Evolutionary conservation across 1,140 invertebrate species (phyloP), one percentile per base, ranked within the genome.

Genomic region (Brachionus calyciflorus): DNA sequence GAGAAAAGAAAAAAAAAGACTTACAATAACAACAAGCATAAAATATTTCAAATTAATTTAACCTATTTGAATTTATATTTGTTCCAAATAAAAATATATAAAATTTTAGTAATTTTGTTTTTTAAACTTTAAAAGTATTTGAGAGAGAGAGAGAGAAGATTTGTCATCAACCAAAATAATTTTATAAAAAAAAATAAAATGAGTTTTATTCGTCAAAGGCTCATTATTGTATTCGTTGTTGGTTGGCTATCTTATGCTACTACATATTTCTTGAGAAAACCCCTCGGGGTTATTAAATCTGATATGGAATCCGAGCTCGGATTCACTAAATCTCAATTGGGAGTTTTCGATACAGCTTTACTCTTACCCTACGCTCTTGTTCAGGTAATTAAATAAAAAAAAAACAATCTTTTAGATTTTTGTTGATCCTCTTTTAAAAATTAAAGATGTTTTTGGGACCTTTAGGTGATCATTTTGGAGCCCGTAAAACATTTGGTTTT

Each of bases 281-380:
- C 86, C 10, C 76, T 87, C n/a, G 86, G 86, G 24, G 82, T 87
- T 79, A 81, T 87, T 10, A 87, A 87, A 79, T 80, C 81, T 41
- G 83, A 86, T 77, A 70, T 87, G 30, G 81, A 84, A 75, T 79
- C 65, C n/a, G 81, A 82, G 2, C 76, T 87, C n/a, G 68, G 79
- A 2, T 77, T 87, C 3, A 79, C 79, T 14, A 83, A 83, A 75
- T 77, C 82, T 28, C 78, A 83, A 57, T 78, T 87, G 21, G 86
- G 86, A 41, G 85, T 81, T 80, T 75, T 88, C 76, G 87, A 88
- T 77, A 84, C 84, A 33, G 85, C 86, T 17, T 79, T 88, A 10
- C 80, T 88, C 6, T 79, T 88, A 12, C 87, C 87, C 2, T 88
- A 88, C 81, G 85, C 87, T 37, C 44, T 85, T 3, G 83, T 87